Evolutionary conservation across 2,888 invertebrate genomes (phyloP).

Genomic region (Prosapia bicincta): DNA sequence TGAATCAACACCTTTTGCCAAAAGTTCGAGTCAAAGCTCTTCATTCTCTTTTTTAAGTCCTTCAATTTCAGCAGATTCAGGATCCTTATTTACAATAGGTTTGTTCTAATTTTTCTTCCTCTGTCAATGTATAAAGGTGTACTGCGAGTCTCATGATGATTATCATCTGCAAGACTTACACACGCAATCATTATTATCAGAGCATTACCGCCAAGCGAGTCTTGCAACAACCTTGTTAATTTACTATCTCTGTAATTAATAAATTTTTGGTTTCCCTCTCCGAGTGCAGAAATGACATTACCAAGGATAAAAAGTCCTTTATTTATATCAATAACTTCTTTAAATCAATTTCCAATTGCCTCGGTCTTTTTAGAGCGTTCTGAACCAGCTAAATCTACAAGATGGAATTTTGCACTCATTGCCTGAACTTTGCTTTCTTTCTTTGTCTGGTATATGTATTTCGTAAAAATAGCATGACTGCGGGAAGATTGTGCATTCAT

Average conservation of each 20-base stretch:
- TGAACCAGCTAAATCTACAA: too few species aligned
- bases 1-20: too few species aligned
- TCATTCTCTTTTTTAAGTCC: slow-evolving; percentile 59
- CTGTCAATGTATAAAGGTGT: slow-evolving; percentile 77
- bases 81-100: too few species aligned
- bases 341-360: slow-evolving; percentile 84
- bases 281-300: slow-evolving; percentile 90
- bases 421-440: slow-evolving; percentile 50
- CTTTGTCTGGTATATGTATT: slow-evolving; percentile 44
- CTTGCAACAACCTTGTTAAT: slow-evolving; percentile 85
- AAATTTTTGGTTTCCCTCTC: slow-evolving; percentile 65
- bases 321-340: slow-evolving; percentile 90
- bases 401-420: slow-evolving; percentile 79
- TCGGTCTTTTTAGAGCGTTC: slow-evolving; percentile 66
- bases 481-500: slow-evolving; percentile 89
- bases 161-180: slow-evolving; percentile 78
- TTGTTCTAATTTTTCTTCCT: slow-evolving; percentile 69
- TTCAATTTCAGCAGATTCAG: slow-evolving; percentile 79
- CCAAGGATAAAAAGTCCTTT: slow-evolving; percentile 89
- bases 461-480: slow-evolving; percentile 68
- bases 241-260: slow-evolving; percentile 92
- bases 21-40: too few species aligned
- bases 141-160: slow-evolving; percentile 53
- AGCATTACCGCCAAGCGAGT: slow-evolving; percentile 94
- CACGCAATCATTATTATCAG: slow-evolving; percentile 97